A percentile compares a stretch with the other conserved stretches of the same genome.
Conservation (phyloP, 2,888 invertebrate genomes). For the Leucoma salicis region DNA sequence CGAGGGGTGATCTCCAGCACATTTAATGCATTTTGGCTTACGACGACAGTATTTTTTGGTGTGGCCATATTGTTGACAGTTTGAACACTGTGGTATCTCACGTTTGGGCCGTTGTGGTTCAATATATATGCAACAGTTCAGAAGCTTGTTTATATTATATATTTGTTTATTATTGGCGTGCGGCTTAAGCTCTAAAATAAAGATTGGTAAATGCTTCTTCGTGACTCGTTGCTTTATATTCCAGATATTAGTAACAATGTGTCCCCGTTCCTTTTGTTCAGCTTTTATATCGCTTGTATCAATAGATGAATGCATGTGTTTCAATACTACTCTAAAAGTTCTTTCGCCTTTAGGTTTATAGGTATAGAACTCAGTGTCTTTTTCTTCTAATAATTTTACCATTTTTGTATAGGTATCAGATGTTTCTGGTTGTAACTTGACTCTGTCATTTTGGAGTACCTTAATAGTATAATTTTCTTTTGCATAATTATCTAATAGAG, state of each 20-base stretch:
- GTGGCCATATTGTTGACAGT: neutral
- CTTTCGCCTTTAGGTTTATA: constrained; percentile 17
- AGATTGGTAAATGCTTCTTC: neutral
- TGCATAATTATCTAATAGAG: neutral
- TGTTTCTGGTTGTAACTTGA: constrained; percentile 7
- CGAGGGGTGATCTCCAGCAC: neutral
- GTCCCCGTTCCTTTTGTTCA: constrained; percentile 1
- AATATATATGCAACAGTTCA: neutral
- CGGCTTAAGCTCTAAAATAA: constrained; percentile 4
- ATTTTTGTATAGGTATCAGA: constrained; percentile 6
- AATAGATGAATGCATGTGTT: constrained; percentile 17
- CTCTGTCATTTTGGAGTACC: neutral
- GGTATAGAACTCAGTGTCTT: constrained; percentile 16
- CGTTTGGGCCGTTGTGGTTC: neutral
- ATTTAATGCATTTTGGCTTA: neutral
- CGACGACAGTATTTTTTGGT: constrained; percentile 2
- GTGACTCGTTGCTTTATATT: constrained; percentile 3
- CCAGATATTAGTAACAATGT: constrained; percentile 7
- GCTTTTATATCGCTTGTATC: constrained; percentile 13
- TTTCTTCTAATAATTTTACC: constrained; percentile 5
- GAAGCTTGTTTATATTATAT: neutral
- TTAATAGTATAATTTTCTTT: neutral
- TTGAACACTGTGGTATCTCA: neutral
- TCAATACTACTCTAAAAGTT: neutral
- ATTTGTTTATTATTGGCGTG: neutral